A percentile compares a stretch with the other conserved stretches of the same genome.
These are phyloP conservation scores for Polylopha cassiicola DNA, from an alignment of 2,888 invertebrate species.

Conservation along the genomic window DNA sequence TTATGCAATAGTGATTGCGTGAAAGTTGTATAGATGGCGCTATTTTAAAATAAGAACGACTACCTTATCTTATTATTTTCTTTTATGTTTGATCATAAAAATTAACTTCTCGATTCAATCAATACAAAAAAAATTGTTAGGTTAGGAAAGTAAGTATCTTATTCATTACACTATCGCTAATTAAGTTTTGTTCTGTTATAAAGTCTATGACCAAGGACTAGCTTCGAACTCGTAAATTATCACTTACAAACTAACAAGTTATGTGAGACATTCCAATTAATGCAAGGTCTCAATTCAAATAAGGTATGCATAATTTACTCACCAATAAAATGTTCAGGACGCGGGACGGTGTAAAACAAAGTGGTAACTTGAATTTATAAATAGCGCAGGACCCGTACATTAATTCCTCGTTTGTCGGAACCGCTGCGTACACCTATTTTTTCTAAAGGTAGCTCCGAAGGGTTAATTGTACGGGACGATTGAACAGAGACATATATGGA, in stretches of 20 bases:
- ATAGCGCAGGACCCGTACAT: conserved; percentile 57
- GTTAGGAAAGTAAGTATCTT: no score
- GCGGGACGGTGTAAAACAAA: conserved; percentile 53
- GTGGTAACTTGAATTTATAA: conserved; percentile 60
- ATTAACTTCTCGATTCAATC: no score
- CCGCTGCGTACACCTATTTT: conserved; percentile 44
- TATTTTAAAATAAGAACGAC: no score
- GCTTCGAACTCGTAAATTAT: no score
- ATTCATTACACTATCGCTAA: no score
- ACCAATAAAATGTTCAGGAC: conserved; percentile 59
- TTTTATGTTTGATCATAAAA: no score
- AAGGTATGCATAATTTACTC: conserved; percentile 39
- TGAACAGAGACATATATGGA: conserved; percentile 41
- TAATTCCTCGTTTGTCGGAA: conserved; percentile 68
- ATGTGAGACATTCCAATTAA: conserved; percentile 43
- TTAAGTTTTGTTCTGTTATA: no score
- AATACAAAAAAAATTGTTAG: no score
- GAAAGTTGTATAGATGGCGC: no score
- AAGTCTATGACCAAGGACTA: no score
- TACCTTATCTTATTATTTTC: no score
- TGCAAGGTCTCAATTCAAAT: conserved; percentile 45
- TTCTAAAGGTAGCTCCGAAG: conserved; percentile 48
- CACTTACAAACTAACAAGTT: conserved; percentile 14
- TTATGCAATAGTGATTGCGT: no score
- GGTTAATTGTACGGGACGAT: conserved; percentile 57